Base-by-base conservation (phyloP, 2,113 vertebrate genomes). In the Spea multiplicata region DNA sequence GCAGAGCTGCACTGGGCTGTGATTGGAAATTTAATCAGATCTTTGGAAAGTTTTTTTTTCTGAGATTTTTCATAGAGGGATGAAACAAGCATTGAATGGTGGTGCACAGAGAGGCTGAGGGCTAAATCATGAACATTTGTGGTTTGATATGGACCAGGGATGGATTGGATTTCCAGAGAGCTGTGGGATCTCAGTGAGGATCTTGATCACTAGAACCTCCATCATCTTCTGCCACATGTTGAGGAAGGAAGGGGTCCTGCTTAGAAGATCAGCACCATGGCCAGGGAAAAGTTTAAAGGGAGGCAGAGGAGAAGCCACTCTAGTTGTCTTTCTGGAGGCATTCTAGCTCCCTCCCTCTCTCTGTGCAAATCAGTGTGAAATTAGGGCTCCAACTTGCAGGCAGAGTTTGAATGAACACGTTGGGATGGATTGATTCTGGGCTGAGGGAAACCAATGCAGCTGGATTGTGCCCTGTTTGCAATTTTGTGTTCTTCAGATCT, bases 1-100 rank as follows among this genome's bases (percentile, higher is more conserved):
- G 94, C 95, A 96, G 94, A 92, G 94, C 94, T 94, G 94, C 95
- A 97, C 94, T 92, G 94, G 92, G 90, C 90, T 97, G 95, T 96
- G 96, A 94, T 91, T 91, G 92, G 94, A 95, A 96, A 96, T 92
- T 91, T 93, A 97, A 96, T 96, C 93, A 93, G 93, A 93, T 91
- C 87, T 86, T 84, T 81, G 89, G 85, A 85, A 68, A 17, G 84
- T 81, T 86, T 83, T 59, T 81, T 74, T 72, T 72, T 83, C 55
- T 59, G 83, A 81, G 80, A 81, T 84, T 78, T 30, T 30, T 82
- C 73, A 82, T 76, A 65, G 86, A 81, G 57, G 82, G 65, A 83
- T 16, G 48, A 53, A 16, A 16, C 65, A 48, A 57, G 10, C 14
- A 10, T 59, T 50, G 57, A 72, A 52, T 68, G 45, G 68, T 80